Percentiles rank a stretch among this genome's conserved stretches.
Conservation (phyloP, 2,113 vertebrate species). For the Prochilodus magdalenae region DNA sequence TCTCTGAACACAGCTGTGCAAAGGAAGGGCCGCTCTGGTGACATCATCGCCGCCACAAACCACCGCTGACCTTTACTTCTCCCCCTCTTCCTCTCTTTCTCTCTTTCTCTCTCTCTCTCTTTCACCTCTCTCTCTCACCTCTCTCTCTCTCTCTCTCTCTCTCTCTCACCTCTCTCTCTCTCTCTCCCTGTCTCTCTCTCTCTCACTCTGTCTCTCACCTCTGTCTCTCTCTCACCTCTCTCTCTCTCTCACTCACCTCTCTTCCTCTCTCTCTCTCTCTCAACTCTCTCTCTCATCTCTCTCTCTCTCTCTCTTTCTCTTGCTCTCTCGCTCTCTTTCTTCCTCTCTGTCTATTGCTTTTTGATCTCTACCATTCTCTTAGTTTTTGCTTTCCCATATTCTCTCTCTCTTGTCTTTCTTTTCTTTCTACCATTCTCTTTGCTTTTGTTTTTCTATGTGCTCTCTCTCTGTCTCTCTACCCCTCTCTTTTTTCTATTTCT, state of each 20-base stretch:
- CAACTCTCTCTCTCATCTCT: too few relatives aligned
- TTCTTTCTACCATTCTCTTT: too few relatives aligned
- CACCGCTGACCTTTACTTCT: slow-evolving; percentile 38
- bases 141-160: slow-evolving; percentile 41
- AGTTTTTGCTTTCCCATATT: too few relatives aligned
- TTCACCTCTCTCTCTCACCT: slow-evolving; percentile 27
- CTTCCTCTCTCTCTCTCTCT: slow-evolving; percentile 43
- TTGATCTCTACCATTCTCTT: too few relatives aligned
- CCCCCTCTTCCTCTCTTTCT: slow-evolving; percentile 22
- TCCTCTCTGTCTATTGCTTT: too few relatives aligned
- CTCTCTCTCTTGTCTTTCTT: too few relatives aligned
- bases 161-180: slow-evolving; percentile 22
- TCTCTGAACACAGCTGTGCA: slow-evolving; percentile 46
- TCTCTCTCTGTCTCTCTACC: too few relatives aligned
- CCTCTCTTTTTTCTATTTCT: too few relatives aligned
- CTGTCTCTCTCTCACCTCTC: slow-evolving; percentile 1
- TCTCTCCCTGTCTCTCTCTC: too few relatives aligned
- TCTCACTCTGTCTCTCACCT: not conserved
- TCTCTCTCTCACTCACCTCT: too few relatives aligned
- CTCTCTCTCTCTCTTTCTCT: slow-evolving; percentile 42
- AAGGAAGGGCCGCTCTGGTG: slow-evolving; percentile 47
- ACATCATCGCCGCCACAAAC: slow-evolving; percentile 56
- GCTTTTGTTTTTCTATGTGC: too few relatives aligned
- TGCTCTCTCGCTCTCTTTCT: slow-evolving; percentile 34
- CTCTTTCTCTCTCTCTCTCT: slow-evolving; percentile 39